Conservation (phyloP, 1,140 invertebrate genomes). For the Acyrthosiphon pisum region DNA sequence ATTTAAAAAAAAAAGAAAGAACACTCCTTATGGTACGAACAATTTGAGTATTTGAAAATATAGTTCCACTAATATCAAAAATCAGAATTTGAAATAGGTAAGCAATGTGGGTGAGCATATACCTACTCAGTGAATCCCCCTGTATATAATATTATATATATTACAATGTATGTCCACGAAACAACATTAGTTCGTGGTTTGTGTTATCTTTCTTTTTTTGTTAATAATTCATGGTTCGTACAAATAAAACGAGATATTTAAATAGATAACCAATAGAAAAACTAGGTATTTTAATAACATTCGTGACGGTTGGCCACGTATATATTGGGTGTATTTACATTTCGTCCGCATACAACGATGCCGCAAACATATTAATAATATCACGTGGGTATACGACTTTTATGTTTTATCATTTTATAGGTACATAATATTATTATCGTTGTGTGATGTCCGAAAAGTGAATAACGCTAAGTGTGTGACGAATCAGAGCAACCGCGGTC, state of each 20-base stretch:
- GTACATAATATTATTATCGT: background rate
- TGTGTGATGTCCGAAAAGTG: background rate
- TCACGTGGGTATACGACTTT: background rate
- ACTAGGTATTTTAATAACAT: slow-evolving; percentile 5
- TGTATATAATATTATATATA: background rate
- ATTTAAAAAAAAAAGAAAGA: background rate
- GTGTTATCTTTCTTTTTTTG: background rate
- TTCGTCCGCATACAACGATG: background rate
- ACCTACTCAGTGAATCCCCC: background rate
- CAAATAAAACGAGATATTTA: background rate
- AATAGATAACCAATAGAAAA: background rate
- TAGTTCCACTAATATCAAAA: background rate
- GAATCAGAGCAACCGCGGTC: background rate
- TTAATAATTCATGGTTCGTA: background rate
- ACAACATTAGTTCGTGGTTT: background rate
- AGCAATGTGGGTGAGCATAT: background rate
- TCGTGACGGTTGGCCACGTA: background rate
- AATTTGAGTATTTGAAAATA: background rate
- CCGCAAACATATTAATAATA: background rate
- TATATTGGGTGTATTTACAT: background rate
- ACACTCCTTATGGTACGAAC: background rate
- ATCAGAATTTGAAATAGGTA: background rate
- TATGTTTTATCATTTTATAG: background rate
- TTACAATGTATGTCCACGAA: background rate
- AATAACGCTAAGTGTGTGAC: background rate